Evolutionary conservation across 1,140 invertebrate species (phyloP), one percentile per base, ranked within the genome.

Genomic region (Drosophila varians): DNA sequence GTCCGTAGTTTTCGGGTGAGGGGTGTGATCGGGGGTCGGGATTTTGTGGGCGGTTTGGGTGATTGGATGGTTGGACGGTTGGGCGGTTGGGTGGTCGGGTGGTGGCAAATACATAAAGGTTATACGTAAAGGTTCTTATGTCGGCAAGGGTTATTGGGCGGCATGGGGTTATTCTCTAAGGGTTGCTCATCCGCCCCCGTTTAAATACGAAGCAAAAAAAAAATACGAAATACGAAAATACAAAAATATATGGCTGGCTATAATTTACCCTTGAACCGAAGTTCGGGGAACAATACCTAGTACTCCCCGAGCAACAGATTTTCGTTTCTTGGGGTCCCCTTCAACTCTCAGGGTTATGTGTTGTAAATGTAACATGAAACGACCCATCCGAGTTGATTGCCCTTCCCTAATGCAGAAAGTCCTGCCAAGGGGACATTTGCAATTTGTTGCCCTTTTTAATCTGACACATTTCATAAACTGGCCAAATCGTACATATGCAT

Each of bases 191-290:
- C 51, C 64, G 62, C 51, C 45, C 61, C 48, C 62, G 28, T 16
- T 14, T 12, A 38, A 38, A 38, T 12, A 14, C 36, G 11, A 38
- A n/a, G 11, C 11, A 12, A 26, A 26, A 25, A 43, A 9, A 21
- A 64, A 38, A 47, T 69, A 52, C 66, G 36, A 76, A 76, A 69
- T 12, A 43, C 3, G 25, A 18, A 74, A 78, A 79, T 73, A 80
- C 72, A 87, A n/a, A n/a, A n/a, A n/a, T n/a, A n/a, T n/a, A n/a
- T n/a, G n/a, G n/a, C n/a, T 87, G 74, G 79, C 83, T 77, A 87
- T 87, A 87, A 87, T 87, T 87, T 78, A 87, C 82, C 83, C 70
- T 87, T 84, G 53, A 4, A 34, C 26, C 43, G 52, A 42, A 46
- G 38, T 65, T 64, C 48, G 11, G 7, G 23, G 43, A 61, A 55